Conservation (phyloP, 2,113 vertebrate species). For the Melanocharis versteri region DNA sequence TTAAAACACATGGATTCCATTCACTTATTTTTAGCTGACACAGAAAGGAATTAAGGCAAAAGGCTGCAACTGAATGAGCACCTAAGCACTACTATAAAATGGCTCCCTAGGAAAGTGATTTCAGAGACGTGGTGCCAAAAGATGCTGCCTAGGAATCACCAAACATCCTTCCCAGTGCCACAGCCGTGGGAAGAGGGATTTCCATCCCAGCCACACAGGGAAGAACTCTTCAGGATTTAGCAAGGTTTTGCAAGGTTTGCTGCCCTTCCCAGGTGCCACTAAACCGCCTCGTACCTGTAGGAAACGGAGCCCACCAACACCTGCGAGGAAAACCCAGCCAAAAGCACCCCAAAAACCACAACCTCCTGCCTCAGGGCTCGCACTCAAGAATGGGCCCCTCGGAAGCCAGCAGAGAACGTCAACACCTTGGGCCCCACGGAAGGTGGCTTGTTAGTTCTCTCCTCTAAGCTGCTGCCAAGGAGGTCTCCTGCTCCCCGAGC, state of each 20-base stretch:
- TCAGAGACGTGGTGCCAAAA: background rate
- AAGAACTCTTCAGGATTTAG: background rate
- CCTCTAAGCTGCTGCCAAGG: background rate
- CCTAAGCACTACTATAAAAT: background rate
- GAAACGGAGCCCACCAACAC: background rate
- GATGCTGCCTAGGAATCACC: background rate
- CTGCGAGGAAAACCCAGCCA: background rate
- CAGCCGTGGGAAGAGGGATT: background rate
- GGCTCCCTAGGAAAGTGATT: background rate
- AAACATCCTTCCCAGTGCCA: background rate
- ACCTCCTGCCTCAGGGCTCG: background rate
- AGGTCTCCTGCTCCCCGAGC: background rate
- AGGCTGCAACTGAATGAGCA: background rate
- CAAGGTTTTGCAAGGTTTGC: background rate
- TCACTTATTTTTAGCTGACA: background rate
- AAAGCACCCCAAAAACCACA: background rate
- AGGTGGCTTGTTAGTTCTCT: background rate
- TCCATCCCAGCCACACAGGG: background rate
- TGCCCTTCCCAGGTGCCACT: background rate
- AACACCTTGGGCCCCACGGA: background rate
- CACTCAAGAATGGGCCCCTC: background rate
- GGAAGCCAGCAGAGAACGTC: background rate
- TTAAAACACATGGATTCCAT: background rate
- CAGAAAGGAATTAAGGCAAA: background rate
- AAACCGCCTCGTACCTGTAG: background rate